Base-by-base conservation (phyloP, 2,888 invertebrate species). In the Dioctria rufipes region DNA sequence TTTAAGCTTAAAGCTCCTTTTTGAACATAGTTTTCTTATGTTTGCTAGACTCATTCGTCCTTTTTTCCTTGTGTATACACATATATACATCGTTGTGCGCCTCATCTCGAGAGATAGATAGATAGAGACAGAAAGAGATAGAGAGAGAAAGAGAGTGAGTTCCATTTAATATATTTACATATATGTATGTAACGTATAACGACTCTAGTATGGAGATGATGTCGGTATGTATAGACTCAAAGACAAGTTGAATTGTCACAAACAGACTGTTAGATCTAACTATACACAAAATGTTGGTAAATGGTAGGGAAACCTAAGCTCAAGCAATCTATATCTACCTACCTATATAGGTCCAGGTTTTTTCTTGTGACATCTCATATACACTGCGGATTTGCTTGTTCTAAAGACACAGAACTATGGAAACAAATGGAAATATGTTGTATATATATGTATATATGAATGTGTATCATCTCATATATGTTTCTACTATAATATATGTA, bases 11-110 rank as follows among this genome's bases (percentile, higher is more conserved):
- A 82, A 82, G 80, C 77, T 80, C 80, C 75, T 60, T 61, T 80
- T 73, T 75, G 46, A 80, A 66, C 71, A 80, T 80, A 82, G 82
- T 82, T 82, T 82, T 80, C 82, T 82, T 82, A 82, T 82, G 80
- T 82, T 80, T 82, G 75, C 80, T 78, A 78, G 78, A 73, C 82
- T 82, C 82, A 80, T 65, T 61, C 49, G 80, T 66, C 54, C 78
- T 43, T 49, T 13, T 60, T 60, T 60, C 25, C 60, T 25, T 13
- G 60, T 25, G 5, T 60, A 25, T 25, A 25, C 25, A 25, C 25
- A 25, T 25, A 25, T 25, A 25, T 25, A 1, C 25, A 25, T 25
- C 25, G 25, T 25, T 25, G 25, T 25, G 2, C 25, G 25, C 25
- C 25, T 25, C 25, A 2, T 25, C 25, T 25, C 0, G 25, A 25